phyloP scores from a whole-genome alignment of 92 coral and sea anemone genomes.

The Pocillopora meandrina region DNA sequence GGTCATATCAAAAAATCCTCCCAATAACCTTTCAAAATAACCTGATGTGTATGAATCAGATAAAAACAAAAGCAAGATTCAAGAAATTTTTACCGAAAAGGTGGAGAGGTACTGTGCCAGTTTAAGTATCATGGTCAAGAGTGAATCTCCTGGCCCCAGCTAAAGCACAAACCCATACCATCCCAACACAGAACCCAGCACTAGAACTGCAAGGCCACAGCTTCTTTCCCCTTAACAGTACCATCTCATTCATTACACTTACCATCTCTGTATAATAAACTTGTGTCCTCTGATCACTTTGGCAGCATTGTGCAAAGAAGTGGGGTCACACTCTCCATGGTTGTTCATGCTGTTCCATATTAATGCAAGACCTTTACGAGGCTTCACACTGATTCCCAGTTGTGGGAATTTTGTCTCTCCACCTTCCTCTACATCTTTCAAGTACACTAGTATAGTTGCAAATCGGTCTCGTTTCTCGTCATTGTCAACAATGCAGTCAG shows the following conservation, averaged over 20 bases:
- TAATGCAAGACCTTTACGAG: constrained; percentile 92
- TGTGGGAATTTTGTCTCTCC: constrained; percentile 95
- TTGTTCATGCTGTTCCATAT: constrained; percentile 96
- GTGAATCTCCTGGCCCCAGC: too few relatives aligned
- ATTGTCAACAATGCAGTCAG: constrained; percentile 83
- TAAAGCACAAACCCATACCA: too few relatives aligned
- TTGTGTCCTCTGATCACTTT: constrained; percentile 88
- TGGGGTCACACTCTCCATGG: constrained; percentile 86
- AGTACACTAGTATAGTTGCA: constrained; percentile 91
- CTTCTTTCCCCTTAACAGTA: too few relatives aligned
- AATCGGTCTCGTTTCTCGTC: constrained; percentile 82
- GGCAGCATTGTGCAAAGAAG: constrained; percentile 91
- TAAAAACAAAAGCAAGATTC: too few relatives aligned
- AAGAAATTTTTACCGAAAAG: too few relatives aligned
- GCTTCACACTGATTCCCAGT: constrained; percentile 89
- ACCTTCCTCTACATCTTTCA: constrained; percentile 85
- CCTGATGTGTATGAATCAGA: too few relatives aligned
- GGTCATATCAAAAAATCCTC: too few relatives aligned
- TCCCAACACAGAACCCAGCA: too few relatives aligned
- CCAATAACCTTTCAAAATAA: too few relatives aligned
- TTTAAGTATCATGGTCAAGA: too few relatives aligned
- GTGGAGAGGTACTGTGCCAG: too few relatives aligned
- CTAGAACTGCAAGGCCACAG: too few relatives aligned
- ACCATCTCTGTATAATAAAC: constrained; percentile 94
- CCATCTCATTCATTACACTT: neutral